phyloP scores from a whole-genome alignment of 2,797 vertebrate genomes.

The Orestias chungarensis region DNA sequence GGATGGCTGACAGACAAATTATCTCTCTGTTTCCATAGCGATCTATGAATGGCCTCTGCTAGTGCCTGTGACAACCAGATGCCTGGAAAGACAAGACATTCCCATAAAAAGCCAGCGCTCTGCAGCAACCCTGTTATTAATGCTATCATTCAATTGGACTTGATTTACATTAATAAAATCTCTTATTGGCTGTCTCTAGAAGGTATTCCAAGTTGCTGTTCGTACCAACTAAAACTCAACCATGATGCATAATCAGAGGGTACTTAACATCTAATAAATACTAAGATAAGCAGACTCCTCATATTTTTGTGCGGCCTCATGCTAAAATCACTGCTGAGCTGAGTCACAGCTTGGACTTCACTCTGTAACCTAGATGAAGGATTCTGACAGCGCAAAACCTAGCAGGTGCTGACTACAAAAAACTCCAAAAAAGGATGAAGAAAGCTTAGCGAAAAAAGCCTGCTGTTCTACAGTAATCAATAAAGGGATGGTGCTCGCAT shows the following conservation, averaged over 20 bases:
- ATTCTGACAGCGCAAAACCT: slow-evolving; percentile 42
- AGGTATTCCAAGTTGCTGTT: slow-evolving; percentile 50
- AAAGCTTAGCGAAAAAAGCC: slow-evolving; percentile 2
- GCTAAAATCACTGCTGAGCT: slow-evolving; percentile 53
- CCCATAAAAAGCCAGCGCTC: slow-evolving; percentile 70
- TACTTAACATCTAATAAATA: slow-evolving; percentile 56
- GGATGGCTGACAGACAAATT: slow-evolving; percentile 71
- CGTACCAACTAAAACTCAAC: slow-evolving; percentile 42
- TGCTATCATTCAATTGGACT: slow-evolving; percentile 81
- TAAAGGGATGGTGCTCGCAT: neutral
- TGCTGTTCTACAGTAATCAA: neutral
- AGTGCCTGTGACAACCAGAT: slow-evolving; percentile 69
- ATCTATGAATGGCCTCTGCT: slow-evolving; percentile 72
- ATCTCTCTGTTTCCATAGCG: slow-evolving; percentile 73
- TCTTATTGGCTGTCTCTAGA: slow-evolving; percentile 61
- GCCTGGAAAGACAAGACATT: slow-evolving; percentile 70
- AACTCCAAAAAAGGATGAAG: slow-evolving; percentile 7
- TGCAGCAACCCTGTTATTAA: slow-evolving; percentile 80
- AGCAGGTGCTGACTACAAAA: slow-evolving; percentile 37
- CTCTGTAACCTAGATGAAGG: slow-evolving; percentile 55
- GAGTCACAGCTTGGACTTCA: slow-evolving; percentile 56
- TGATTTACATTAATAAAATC: slow-evolving; percentile 83
- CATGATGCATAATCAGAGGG: slow-evolving; percentile 34
- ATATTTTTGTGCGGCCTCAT: slow-evolving; percentile 52
- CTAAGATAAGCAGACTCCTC: slow-evolving; percentile 51